Evolutionary conservation across 2,113 vertebrate genomes (phyloP).

Genomic region (Ailuropoda melanoleuca): DNA sequence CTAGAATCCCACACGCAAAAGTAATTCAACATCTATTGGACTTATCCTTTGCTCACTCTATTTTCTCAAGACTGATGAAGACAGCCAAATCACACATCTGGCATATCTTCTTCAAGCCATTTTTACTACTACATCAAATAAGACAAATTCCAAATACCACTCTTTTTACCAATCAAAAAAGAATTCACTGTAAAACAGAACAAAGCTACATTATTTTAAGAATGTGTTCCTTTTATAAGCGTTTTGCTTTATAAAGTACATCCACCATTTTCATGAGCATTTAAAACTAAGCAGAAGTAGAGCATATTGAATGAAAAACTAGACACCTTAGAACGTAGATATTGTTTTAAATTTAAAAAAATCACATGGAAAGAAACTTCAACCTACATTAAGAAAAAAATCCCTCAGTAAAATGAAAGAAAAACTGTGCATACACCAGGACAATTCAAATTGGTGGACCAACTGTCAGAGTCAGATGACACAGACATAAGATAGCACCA

Average conservation of each 20-base stretch:
- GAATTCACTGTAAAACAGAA: not conserved
- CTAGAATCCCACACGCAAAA: slow-evolving; percentile 70
- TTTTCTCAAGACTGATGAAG: slow-evolving; percentile 63
- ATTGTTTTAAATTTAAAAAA: not conserved
- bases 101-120: slow-evolving; percentile 51
- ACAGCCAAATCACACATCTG: slow-evolving; percentile 70
- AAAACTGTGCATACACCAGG: not conserved
- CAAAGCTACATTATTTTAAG: not conserved
- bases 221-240: not conserved
- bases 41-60: slow-evolving; percentile 47
- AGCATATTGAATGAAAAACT: not conserved
- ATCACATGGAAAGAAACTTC: not conserved
- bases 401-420: not conserved
- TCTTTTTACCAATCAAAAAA: slow-evolving; percentile 8
- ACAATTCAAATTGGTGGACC: not conserved
- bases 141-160: slow-evolving; percentile 38
- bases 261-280: not conserved
- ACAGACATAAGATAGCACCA: not conserved
- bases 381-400: not conserved
- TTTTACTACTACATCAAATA: slow-evolving; percentile 47
- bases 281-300: slow-evolving; percentile 24
- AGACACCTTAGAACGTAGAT: not conserved
- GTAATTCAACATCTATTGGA: slow-evolving; percentile 64
- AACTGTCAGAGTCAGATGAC: not conserved
- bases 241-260: not conserved